Evolutionary conservation across 30 jellyfish, hydroid and myxozoan species (phyloP), one percentile per base, ranked within the genome.

Genomic region (Catostylus mosaicus): DNA sequence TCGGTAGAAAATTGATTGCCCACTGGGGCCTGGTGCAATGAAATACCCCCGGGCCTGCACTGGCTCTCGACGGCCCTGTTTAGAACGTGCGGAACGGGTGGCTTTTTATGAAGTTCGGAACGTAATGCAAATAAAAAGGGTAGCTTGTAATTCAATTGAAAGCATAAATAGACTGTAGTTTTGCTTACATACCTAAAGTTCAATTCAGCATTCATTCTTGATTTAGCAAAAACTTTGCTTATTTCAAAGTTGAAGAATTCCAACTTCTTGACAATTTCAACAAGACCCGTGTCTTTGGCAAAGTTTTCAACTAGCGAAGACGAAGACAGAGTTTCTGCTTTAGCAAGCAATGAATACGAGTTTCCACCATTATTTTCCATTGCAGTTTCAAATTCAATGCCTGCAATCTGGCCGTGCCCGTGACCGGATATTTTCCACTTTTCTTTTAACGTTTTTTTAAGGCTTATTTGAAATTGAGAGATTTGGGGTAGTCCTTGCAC

Each of bases 341-440:
- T 80, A 6, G 83, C 90, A 4, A 66, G 27, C 11, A 80, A 35
- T 38, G 51, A 52, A 24, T 65, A 80, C 14, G 14, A 9, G 2
- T 57, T 69, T 30, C 65, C 63, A 23, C 38, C 30, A 14, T 20
- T 50, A n/a, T 67, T 67, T 48, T 80, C 50, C 32, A 80, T 51
- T 20, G 45, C 73, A 4, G 90, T 80, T 24, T 67, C 61, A 57
- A 80, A 80, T 10, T 63, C 83, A 5, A 69, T 67, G 26, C 50
- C 34, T 37, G 90, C 69, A 30, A 80, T 80, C 22, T 32, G 59
- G 0, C 90, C 90, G 29, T 33, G 73, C 18, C 90, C 90, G 35
- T 66, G 82, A 31, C 90, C 90, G 2, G 29, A 36, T 14, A 80
- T 16, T 31, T 48, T 64, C 90, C 90, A 80, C 66, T 77, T 68